Evolutionary conservation across 2,888 invertebrate species (phyloP).

Genomic region (Latheticus oryzae): DNA sequence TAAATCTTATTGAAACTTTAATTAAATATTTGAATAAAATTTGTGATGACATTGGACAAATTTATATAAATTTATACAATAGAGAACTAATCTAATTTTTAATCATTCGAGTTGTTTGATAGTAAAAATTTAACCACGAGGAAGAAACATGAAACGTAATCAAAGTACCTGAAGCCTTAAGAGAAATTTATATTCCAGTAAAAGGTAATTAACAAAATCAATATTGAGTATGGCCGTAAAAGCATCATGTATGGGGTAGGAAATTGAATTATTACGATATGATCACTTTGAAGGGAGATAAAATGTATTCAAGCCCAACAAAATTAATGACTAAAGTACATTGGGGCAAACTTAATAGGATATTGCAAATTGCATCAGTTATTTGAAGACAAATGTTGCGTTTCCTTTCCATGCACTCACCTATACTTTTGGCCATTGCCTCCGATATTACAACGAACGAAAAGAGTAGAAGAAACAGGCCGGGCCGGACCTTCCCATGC

Average conservation of each 20-base stretch:
- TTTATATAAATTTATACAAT: no score
- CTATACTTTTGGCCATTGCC: slow-evolving; percentile 62
- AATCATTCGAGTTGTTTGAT: no score
- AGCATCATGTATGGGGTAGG: slow-evolving; percentile 27
- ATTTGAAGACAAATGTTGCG: no score
- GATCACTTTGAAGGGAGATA: slow-evolving; percentile 25
- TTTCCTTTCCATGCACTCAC: slow-evolving; percentile 54
- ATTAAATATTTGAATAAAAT: no score
- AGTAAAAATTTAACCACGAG: no score
- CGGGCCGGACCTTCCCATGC: slow-evolving; percentile 65
- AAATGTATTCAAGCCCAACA: slow-evolving; percentile 23
- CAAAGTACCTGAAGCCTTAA: not conserved
- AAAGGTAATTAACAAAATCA: slow-evolving; percentile 23
- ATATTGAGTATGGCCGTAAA: slow-evolving; percentile 22
- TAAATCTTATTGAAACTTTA: no score
- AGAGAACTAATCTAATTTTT: no score
- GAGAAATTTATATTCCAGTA: slow-evolving; percentile 11
- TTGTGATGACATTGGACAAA: no score
- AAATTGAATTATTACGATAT: slow-evolving; percentile 31
- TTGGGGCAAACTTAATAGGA: slow-evolving; percentile 13
- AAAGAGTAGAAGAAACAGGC: slow-evolving; percentile 63
- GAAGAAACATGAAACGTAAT: not conserved
- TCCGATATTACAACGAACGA: slow-evolving; percentile 62
- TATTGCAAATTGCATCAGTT: slow-evolving; percentile 8
- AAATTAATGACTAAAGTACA: slow-evolving; percentile 28